Evolutionary conservation across 2,113 vertebrate genomes (phyloP).

Genomic region (Romanogobio albipinnatus): DNA sequence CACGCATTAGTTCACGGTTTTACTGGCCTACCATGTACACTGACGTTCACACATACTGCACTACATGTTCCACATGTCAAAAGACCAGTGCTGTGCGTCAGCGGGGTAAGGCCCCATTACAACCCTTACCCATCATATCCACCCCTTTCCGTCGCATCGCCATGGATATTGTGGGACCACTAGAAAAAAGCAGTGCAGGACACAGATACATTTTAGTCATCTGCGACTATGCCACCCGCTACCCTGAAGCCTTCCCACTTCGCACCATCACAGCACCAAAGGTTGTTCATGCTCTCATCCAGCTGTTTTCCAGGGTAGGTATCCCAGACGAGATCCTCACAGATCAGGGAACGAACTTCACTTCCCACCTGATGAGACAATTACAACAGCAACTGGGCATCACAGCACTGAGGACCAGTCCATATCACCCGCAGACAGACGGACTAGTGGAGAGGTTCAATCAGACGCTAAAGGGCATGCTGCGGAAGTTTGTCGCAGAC

Average conservation of each 20-base stretch:
- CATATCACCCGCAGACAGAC: no score
- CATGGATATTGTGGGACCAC: neutral
- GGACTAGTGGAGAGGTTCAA: no score
- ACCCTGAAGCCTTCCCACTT: neutral
- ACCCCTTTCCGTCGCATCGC: neutral
- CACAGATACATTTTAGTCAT: neutral
- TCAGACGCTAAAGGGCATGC: neutral
- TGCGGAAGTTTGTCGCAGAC: neutral
- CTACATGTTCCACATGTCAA: neutral
- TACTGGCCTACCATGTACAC: no score
- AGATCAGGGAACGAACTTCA: neutral
- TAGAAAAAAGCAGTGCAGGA: neutral
- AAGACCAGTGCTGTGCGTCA: neutral
- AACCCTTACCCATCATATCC: neutral
- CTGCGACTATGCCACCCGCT: neutral
- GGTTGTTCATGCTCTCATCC: conserved; percentile 22
- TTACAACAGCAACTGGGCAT: neutral
- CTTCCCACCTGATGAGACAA: neutral
- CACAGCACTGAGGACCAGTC: neutral
- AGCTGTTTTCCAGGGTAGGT: neutral
- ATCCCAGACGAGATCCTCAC: neutral
- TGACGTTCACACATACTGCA: neutral
- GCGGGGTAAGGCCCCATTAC: neutral
- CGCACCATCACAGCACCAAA: conserved; percentile 41
- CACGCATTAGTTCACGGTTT: no score